Conservation (phyloP, 2,797 vertebrate genomes). For the Onychomys torridus region DNA sequence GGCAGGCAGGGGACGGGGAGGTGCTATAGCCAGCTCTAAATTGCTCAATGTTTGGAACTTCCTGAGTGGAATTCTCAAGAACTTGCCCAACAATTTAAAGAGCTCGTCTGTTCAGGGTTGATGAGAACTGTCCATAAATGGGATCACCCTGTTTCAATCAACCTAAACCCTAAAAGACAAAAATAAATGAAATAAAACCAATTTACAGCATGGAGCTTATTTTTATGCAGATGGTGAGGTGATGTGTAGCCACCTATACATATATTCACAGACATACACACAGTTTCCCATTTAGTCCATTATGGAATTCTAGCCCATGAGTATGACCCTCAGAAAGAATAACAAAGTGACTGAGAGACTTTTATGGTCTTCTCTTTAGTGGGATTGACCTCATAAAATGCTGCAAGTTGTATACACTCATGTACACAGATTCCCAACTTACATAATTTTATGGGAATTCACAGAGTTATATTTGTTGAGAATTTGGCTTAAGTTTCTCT, state of each 20-base stretch:
- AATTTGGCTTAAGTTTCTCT: conserved; percentile 81
- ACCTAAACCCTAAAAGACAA: conserved; percentile 45
- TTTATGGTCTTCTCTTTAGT: conserved; percentile 78
- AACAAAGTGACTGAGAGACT: conserved; percentile 67
- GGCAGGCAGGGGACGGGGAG: background rate
- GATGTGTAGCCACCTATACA: too few species aligned
- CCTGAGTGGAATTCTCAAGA: conserved; percentile 79
- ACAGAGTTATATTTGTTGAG: conserved; percentile 81
- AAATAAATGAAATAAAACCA: conserved; percentile 47
- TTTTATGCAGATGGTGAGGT: conserved; percentile 42
- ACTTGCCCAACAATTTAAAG: conserved; percentile 58
- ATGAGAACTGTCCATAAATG: conserved; percentile 75
- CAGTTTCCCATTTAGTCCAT: conserved; percentile 47
- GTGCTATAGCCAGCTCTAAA: conserved; percentile 66
- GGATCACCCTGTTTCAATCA: conserved; percentile 67
- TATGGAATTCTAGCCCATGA: conserved; percentile 60
- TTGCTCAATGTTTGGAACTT: conserved; percentile 74
- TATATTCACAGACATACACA: background rate
- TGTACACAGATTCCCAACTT: conserved; percentile 80
- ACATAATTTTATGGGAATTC: conserved; percentile 83
- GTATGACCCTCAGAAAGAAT: conserved; percentile 58
- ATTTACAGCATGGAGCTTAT: conserved; percentile 33
- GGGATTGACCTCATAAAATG: conserved; percentile 81
- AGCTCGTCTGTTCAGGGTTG: conserved; percentile 66
- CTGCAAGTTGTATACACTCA: conserved; percentile 75